These are phyloP conservation scores for Bradypodion ventrale DNA, from an alignment of 2,797 vertebrate genomes.

Conservation along the genomic window DNA sequence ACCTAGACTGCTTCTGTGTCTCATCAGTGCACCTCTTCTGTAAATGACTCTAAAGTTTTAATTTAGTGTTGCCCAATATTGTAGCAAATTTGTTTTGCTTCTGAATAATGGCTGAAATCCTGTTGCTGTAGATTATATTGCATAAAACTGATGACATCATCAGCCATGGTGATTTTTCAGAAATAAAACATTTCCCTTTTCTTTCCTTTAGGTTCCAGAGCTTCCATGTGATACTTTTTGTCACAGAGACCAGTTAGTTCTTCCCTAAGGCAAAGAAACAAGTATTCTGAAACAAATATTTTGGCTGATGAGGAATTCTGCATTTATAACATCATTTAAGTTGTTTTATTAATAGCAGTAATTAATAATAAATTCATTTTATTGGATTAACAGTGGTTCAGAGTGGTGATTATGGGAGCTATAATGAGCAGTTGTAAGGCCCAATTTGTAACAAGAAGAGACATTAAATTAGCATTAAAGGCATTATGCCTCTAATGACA, in stretches of 20 bases:
- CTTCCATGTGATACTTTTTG: no score
- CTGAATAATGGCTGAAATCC: no score
- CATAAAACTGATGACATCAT: no score
- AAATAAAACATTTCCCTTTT: no score
- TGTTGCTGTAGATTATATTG: no score
- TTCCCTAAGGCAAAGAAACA: not conserved
- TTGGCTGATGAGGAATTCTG: not conserved
- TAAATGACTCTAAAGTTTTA: no score
- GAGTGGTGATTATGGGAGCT: not conserved
- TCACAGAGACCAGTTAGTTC: not conserved
- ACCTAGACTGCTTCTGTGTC: no score
- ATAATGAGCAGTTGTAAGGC: conserved; percentile 8
- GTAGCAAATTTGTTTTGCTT: no score
- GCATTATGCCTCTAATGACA: not conserved
- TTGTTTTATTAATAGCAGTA: not conserved
- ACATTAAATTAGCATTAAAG: conserved; percentile 8
- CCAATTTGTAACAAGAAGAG: conserved; percentile 8
- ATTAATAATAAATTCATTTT: not conserved
- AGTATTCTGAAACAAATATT: conserved; percentile 24
- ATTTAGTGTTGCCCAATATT: no score
- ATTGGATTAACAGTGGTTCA: not conserved
- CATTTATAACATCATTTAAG: not conserved
- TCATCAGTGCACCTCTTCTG: no score
- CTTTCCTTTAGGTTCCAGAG: no score
- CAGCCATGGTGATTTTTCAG: no score